Conservation (phyloP, 1,140 invertebrate species). For the Neuroterus valhalla region DNA sequence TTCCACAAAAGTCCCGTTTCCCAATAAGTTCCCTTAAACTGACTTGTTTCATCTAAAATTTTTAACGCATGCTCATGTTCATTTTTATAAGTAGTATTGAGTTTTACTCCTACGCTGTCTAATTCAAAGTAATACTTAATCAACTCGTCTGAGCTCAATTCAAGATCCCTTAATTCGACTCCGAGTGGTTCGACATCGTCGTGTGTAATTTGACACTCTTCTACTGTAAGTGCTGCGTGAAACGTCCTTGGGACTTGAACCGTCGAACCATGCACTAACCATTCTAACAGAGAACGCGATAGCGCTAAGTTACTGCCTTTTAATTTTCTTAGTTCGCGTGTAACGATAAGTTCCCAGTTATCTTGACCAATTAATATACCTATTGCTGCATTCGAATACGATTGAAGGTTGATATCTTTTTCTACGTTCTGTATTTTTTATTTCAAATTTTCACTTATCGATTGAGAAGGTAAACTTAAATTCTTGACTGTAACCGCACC, state of each 20-base stretch:
- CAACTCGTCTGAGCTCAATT: neutral
- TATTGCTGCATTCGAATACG: neutral
- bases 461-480: neutral
- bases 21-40: conserved; percentile 23
- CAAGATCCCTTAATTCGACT: neutral
- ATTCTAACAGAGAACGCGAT: neutral
- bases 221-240: neutral
- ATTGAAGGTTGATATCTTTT: neutral
- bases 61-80: neutral
- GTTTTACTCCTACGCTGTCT: neutral
- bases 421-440: neutral
- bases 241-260: neutral
- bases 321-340: neutral
- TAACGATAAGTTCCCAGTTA: conserved; percentile 33
- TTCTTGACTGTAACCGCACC: too few species aligned
- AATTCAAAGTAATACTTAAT: neutral
- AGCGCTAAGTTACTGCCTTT: neutral
- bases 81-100: neutral
- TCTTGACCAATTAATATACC: conserved; percentile 26
- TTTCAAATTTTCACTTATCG: neutral
- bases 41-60: too few species aligned
- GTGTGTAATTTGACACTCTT: neutral
- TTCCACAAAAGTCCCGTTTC: conserved; percentile 47
- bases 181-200: neutral
- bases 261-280: neutral